Conservation (phyloP, 1,140 invertebrate species). For the Leptinotarsa texana region DNA sequence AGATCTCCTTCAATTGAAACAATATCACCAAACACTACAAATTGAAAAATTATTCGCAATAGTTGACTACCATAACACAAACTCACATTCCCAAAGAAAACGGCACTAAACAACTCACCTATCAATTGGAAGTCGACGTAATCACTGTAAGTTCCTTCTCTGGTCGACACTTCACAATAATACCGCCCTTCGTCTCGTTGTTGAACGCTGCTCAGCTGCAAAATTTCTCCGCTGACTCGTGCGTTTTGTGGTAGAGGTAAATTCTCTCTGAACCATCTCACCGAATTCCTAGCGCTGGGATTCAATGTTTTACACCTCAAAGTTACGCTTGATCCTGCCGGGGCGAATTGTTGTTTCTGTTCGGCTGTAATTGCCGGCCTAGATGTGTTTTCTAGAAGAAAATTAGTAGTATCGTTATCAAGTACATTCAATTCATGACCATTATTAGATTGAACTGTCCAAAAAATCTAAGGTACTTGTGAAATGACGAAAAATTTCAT, state of each 20-base stretch:
- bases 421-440: not conserved
- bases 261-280: constrained; percentile 62
- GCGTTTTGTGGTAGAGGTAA: constrained; percentile 56
- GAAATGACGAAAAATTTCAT: not conserved
- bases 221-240: constrained; percentile 55
- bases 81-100: too few species aligned
- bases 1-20: too few species aligned
- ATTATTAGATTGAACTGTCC: not conserved
- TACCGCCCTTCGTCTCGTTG: constrained; percentile 71
- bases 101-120: constrained; percentile 62
- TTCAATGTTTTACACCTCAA: constrained; percentile 59
- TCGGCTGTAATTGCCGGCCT: constrained; percentile 52
- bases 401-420: not conserved
- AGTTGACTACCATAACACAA: not conserved
- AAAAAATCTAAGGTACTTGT: not conserved
- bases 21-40: too few species aligned
- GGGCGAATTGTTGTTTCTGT: constrained; percentile 47
- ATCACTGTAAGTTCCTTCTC: constrained; percentile 60
- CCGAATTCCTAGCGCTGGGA: constrained; percentile 32
- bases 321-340: constrained; percentile 62
- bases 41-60: too few species aligned
- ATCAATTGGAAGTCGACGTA: constrained; percentile 70
- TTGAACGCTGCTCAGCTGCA: constrained; percentile 60
- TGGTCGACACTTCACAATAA: constrained; percentile 65
- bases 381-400: constrained; percentile 41